Evolutionary conservation across 2,888 invertebrate species (phyloP).

Genomic region (Orthosia incerta): DNA sequence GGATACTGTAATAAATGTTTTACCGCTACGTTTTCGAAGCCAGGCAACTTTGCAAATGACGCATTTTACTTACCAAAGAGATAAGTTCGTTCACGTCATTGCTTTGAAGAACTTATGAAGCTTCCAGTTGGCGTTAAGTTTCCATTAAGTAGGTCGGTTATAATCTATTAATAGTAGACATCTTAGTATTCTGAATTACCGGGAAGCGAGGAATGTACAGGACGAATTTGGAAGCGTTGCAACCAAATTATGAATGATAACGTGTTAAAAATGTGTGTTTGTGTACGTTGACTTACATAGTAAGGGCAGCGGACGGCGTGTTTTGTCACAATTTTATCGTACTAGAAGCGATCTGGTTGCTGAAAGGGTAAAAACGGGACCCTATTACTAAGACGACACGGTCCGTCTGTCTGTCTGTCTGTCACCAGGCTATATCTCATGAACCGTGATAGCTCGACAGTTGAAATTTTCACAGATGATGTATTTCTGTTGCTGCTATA

Average conservation of each 20-base stretch:
- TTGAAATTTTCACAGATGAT: too few species aligned
- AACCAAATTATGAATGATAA: not conserved
- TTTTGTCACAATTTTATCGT: too few species aligned
- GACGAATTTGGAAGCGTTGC: not conserved
- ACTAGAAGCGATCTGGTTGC: too few species aligned
- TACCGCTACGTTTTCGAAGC: slow-evolving; percentile 7
- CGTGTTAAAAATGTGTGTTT: not conserved
- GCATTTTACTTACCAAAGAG: slow-evolving; percentile 17
- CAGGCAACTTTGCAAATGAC: slow-evolving; percentile 34
- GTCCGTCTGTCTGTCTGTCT: too few species aligned
- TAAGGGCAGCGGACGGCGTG: too few species aligned
- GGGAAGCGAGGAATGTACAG: not conserved
- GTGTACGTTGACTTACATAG: too few species aligned
- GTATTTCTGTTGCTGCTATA: too few species aligned
- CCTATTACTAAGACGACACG: too few species aligned
- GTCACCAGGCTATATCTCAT: too few species aligned
- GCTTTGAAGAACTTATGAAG: slow-evolving; percentile 3
- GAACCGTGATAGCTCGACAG: too few species aligned
- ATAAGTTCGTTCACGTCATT: slow-evolving; percentile 22
- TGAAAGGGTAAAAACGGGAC: too few species aligned
- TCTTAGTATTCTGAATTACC: not conserved
- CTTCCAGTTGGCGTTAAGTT: not conserved
- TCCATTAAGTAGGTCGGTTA: not conserved
- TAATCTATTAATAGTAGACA: not conserved
- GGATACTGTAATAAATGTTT: slow-evolving; percentile 13